Base-by-base conservation (phyloP, 2,797 vertebrate genomes). In the Lophius americanus region DNA sequence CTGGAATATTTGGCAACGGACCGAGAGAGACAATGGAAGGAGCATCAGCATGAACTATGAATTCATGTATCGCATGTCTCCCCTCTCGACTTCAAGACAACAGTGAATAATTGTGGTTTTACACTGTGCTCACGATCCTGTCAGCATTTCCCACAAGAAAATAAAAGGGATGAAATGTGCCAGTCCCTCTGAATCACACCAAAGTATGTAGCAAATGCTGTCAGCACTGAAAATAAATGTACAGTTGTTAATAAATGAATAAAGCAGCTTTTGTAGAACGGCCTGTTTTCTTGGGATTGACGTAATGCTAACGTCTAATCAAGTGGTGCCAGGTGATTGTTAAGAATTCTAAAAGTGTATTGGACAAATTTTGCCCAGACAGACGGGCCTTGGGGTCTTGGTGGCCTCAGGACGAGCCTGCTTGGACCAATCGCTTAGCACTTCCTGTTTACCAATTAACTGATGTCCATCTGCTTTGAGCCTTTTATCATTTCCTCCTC, bases 191-290 rank as follows among this genome's bases (percentile, higher is more conserved):
- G 83, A 90, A 88, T 92, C 82, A 92, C 94, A 93, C 93, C 94
- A 93, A 95, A 94, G 92, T 92, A 91, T 94, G 92, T 94, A 95
- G 94, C 94, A 90, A 94, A 94, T 76, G 92, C 90, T 93, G 91
- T 93, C 90, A 70, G 92, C 93, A 93, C 93, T 93, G 92, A 93
- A 91, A 85, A 89, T 76, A 91, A 81, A 86, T 95, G 94, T 94
- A 94, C 92, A 94, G 92, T 92, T 95, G 92, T 94, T 93, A 87
- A 95, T 93, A 93, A 92, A 92, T 92, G 88, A 93, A 94, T 94
- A 94, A 94, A 94, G 83, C 75, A 46, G 76, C 89, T 92, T 93
- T 92, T 94, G 83, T 91, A 91, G 78, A 92, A 84, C 59, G 71
- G 57, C 49, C 60, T 47, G 36, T 52, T 78, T 81, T 65, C 61